A percentile compares a stretch with the other conserved stretches of the same genome.
phyloP scores from a whole-genome alignment of 2,888 invertebrate species.

The Brenthis daphne region DNA sequence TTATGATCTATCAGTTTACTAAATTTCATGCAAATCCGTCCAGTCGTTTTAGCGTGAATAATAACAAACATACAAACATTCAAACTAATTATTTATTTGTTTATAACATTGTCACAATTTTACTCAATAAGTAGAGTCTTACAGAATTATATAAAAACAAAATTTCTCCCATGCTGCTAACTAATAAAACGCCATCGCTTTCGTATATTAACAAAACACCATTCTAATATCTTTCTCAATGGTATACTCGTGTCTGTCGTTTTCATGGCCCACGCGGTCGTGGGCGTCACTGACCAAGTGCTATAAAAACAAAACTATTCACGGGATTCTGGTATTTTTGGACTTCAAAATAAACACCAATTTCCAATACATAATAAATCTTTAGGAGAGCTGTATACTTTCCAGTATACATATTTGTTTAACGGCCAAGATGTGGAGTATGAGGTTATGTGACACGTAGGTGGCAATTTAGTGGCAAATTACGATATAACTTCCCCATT shows the following conservation, averaged over 20 bases:
- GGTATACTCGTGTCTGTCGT: conserved; percentile 40
- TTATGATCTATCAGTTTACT: too few relatives aligned
- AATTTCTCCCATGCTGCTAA: not conserved
- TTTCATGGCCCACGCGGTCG: conserved; percentile 55
- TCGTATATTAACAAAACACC: conserved; percentile 22
- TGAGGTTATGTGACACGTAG: conserved; percentile 38
- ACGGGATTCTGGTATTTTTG: conserved; percentile 26
- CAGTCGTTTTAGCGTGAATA: too few relatives aligned
- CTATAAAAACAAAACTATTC: conserved; percentile 8
- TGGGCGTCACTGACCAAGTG: conserved; percentile 47
- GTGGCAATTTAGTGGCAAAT: conserved; percentile 36
- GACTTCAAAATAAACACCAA: conserved; percentile 15
- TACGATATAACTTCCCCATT: conserved; percentile 2
- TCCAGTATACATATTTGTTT: conserved; percentile 52
- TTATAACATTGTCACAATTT: too few relatives aligned
- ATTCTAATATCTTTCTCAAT: conserved; percentile 34
- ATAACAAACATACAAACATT: too few relatives aligned
- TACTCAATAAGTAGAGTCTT: too few relatives aligned
- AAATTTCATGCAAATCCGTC: too few relatives aligned
- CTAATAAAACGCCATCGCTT: conserved; percentile 15
- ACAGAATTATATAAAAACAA: not conserved
- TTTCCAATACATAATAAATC: conserved; percentile 7
- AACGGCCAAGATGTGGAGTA: conserved; percentile 40
- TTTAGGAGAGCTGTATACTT: conserved; percentile 52
- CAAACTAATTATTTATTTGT: too few relatives aligned